Conservation (phyloP, 2,797 vertebrate genomes). For the Poecilia wingei region DNA sequence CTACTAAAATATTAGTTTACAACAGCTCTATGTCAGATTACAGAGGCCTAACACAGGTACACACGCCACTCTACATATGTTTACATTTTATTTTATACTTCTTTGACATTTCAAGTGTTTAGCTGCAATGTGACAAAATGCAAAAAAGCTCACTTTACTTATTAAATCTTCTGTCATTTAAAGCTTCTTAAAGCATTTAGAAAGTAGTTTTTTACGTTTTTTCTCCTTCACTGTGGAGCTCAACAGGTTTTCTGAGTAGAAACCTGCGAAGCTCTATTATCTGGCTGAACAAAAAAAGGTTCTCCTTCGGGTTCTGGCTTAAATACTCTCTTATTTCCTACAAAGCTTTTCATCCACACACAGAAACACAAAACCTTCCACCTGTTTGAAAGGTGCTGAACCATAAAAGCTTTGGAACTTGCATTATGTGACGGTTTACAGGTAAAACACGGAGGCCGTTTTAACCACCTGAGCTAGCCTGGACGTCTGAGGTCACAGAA, state of each 20-base stretch:
- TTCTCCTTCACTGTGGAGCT: constrained; percentile 5
- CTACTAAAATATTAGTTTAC: no score
- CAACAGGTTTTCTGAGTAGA: constrained; percentile 18
- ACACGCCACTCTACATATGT: not conserved
- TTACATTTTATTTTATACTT: not conserved
- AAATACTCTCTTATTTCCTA: constrained; percentile 13
- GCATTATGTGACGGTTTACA: not conserved
- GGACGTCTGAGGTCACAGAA: not conserved
- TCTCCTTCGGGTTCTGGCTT: constrained; percentile 1
- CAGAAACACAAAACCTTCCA: not conserved
- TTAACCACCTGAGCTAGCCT: not conserved
- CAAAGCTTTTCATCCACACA: not conserved
- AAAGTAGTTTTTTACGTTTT: not conserved
- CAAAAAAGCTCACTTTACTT: not conserved
- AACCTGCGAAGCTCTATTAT: constrained; percentile 15
- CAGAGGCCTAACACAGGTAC: not conserved
- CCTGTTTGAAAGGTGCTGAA: not conserved
- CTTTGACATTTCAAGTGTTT: not conserved
- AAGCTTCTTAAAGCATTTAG: not conserved
- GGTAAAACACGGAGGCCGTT: not conserved
- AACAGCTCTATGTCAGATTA: no score
- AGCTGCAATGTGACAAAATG: not conserved
- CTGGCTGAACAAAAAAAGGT: constrained; percentile 11
- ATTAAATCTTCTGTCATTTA: not conserved
- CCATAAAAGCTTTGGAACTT: not conserved